These are phyloP conservation scores for Zaprionus obscuricornis DNA, from an alignment of 2,888 invertebrate genomes.

Conservation along the genomic window DNA sequence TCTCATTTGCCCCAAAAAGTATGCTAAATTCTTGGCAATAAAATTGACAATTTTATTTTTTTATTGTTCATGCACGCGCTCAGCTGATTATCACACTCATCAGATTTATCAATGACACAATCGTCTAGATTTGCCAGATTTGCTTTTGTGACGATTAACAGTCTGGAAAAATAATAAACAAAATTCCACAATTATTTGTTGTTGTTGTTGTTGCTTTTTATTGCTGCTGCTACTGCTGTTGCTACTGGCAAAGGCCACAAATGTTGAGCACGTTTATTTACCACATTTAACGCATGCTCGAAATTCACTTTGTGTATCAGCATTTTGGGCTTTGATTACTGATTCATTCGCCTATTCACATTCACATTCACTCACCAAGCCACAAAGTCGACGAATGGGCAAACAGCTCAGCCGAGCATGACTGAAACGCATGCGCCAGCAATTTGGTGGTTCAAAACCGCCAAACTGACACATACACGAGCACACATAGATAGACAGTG, in stretches of 20 bases:
- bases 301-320: conserved; percentile 23
- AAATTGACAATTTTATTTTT: too few species aligned
- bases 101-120: conserved; percentile 46
- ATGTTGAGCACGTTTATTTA: conserved; percentile 57
- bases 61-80: conserved; percentile 39
- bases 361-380: too few species aligned
- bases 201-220: too few species aligned
- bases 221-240: too few species aligned
- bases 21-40: too few species aligned
- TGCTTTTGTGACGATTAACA: conserved; percentile 14
- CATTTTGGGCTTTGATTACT: conserved; percentile 1
- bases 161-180: conserved; percentile 20
- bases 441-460: conserved; percentile 55
- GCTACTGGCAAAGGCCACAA: conserved; percentile 27
- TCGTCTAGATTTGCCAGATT: conserved; percentile 10
- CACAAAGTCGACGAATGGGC: conserved; percentile 38
- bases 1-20: conserved; percentile 62
- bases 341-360: too few species aligned
- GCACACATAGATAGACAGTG: too few species aligned
- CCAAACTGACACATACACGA: conserved; percentile 20
- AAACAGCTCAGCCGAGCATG: conserved; percentile 73
- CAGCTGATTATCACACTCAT: conserved; percentile 40
- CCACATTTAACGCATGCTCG: conserved; percentile 65
- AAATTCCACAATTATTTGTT: conserved; percentile 39
- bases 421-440: conserved; percentile 76